phyloP scores from a whole-genome alignment of 2,113 vertebrate genomes.

The mouse (Mus musculus) region GRCm39 chr14:103371501-103372000 shows the following conservation, averaged over 20 bases:
- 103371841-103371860: neutral
- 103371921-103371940: no score
- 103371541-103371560: conserved; percentile 34
- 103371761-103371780: neutral
- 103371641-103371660: conserved; percentile 49
- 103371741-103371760: conserved; percentile 1
- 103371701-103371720: neutral
- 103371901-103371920: no score
- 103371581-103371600: conserved; percentile 30
- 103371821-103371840: conserved; percentile 24
- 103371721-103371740: neutral
- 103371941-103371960: no score
- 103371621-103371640: neutral
- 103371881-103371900: no score
- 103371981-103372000: no score
- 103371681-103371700: conserved; percentile 22
- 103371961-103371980: no score
- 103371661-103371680: neutral
- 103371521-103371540: neutral
- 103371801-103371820: neutral
- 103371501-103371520: conserved; percentile 85
- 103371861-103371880: conserved; percentile 26
- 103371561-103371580: neutral
- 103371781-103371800: conserved; percentile 24
- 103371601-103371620: conserved; percentile 11